Evolutionary conservation across 1,140 invertebrate genomes (phyloP).

Genomic region (Drosophila obscura): DNA sequence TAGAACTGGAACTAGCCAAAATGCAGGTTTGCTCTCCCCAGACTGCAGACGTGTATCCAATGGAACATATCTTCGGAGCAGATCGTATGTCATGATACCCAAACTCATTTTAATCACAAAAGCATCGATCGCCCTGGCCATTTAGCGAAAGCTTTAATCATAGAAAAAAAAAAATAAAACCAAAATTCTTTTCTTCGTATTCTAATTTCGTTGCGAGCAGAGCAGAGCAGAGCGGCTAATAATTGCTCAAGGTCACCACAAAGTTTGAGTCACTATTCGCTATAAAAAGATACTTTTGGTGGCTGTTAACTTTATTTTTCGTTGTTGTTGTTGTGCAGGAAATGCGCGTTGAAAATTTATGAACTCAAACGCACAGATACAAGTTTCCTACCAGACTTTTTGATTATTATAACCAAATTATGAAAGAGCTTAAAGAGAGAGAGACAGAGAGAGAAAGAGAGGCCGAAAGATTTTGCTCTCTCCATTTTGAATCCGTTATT

Average conservation of each 20-base stretch:
- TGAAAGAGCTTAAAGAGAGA: slow-evolving; percentile 17
- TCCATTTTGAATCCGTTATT: slow-evolving; percentile 43
- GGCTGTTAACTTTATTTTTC: neutral
- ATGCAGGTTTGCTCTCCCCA: slow-evolving; percentile 23
- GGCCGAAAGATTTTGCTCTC: neutral
- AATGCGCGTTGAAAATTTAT: slow-evolving; percentile 40
- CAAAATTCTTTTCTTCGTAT: slow-evolving; percentile 32
- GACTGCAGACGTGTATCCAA: no score
- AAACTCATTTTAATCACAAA: slow-evolving; percentile 41
- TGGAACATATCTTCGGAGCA: slow-evolving; percentile 14
- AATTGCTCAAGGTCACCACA: slow-evolving; percentile 39
- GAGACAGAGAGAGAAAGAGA: slow-evolving; percentile 29
- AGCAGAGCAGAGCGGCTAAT: slow-evolving; percentile 6
- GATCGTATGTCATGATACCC: slow-evolving; percentile 8
- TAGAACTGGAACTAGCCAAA: neutral
- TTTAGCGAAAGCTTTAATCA: slow-evolving; percentile 26
- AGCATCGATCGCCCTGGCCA: slow-evolving; percentile 10
- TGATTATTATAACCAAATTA: slow-evolving; percentile 23
- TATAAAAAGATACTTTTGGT: no score
- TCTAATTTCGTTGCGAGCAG: slow-evolving; percentile 24
- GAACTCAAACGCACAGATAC: slow-evolving; percentile 33
- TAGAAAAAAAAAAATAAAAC: slow-evolving; percentile 23
- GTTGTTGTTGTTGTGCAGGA: slow-evolving; percentile 19
- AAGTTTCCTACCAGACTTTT: slow-evolving; percentile 7
- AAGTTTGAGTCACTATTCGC: slow-evolving; percentile 27